Evolutionary conservation across 64 coral and sea anemone species (phyloP).

Genomic region (Dendrophyllia cribrosa): DNA sequence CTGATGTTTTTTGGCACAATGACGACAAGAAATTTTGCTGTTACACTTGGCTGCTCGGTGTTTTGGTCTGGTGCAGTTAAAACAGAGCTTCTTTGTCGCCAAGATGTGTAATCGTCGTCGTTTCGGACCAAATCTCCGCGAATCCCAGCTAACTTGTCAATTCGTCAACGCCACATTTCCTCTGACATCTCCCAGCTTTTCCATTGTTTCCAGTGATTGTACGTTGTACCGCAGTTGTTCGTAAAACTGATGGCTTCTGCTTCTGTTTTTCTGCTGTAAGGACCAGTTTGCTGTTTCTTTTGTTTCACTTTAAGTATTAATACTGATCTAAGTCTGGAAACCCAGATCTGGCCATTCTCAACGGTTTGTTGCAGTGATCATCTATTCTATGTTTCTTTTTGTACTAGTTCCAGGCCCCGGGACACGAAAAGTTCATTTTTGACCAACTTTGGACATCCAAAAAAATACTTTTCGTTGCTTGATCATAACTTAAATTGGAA

Average conservation of each 20-base stretch:
- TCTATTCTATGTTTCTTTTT: too few relatives aligned
- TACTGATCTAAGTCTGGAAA: too few relatives aligned
- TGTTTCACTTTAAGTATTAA: too few relatives aligned
- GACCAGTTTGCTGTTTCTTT: too few relatives aligned
- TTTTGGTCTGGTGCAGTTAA: slow-evolving; percentile 4
- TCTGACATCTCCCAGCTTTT: slow-evolving; percentile 52
- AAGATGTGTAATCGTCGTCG: slow-evolving; percentile 20
- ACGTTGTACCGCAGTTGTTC: slow-evolving; percentile 58
- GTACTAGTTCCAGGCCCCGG: too few relatives aligned
- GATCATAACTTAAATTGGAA: too few relatives aligned
- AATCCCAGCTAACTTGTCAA: slow-evolving; percentile 32
- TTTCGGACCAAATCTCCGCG: slow-evolving; percentile 59
- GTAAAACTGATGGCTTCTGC: slow-evolving; percentile 44
- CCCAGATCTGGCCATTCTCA: too few relatives aligned
- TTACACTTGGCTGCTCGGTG: slow-evolving; percentile 20
- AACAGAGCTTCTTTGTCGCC: slow-evolving; percentile 26
- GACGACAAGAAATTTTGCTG: slow-evolving; percentile 21
- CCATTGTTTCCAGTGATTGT: slow-evolving; percentile 71
- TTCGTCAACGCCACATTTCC: slow-evolving; percentile 41
- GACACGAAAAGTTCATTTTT: too few relatives aligned
- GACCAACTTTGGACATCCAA: too few relatives aligned
- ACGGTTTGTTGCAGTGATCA: too few relatives aligned
- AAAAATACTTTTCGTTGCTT: too few relatives aligned
- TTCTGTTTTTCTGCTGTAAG: too few relatives aligned
- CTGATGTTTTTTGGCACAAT: slow-evolving; percentile 9